Conservation (phyloP, 1,140 invertebrate genomes). For the Varroa destructor region DNA sequence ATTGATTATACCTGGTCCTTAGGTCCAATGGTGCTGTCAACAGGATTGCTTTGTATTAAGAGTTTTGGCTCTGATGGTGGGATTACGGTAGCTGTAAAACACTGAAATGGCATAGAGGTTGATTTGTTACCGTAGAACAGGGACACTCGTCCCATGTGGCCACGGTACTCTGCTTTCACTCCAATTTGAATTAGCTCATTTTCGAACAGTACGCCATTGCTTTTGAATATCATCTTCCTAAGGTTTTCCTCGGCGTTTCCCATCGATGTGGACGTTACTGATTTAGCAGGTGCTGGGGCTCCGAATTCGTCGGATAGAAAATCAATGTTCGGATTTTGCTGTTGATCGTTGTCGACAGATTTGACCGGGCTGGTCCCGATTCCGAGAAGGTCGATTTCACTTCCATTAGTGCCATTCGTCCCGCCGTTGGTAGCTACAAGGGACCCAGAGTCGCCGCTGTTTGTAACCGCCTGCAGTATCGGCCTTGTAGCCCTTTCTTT, state of each 20-base stretch:
- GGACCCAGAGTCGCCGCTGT: constrained; percentile 44
- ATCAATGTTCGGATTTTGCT: neutral
- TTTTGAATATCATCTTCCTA: constrained; percentile 75
- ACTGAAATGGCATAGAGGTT: constrained; percentile 39
- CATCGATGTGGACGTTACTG: neutral
- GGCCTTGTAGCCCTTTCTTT: constrained; percentile 28
- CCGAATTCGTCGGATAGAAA: constrained; percentile 30
- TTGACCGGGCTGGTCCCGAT: constrained; percentile 11
- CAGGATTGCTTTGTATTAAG: constrained; percentile 28
- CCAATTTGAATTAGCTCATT: constrained; percentile 97
- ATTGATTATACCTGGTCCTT: constrained; percentile 8
- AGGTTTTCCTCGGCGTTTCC: constrained; percentile 13
- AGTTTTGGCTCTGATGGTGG: constrained; percentile 29
- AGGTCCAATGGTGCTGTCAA: neutral
- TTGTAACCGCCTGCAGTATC: constrained; percentile 39
- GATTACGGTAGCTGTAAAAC: constrained; percentile 49
- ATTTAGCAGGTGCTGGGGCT: constrained; percentile 15
- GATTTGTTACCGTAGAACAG: constrained; percentile 99
- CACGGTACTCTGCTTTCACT: constrained; percentile 87
- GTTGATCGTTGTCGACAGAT: neutral
- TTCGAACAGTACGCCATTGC: constrained; percentile 93
- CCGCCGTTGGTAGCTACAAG: neutral
- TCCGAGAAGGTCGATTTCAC: constrained; percentile 3
- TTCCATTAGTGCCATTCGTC: constrained; percentile 1
- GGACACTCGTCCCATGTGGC: constrained; percentile 84